These are phyloP conservation scores for Xylota sylvarum DNA, from an alignment of 2,888 invertebrate species.

Conservation along the genomic window DNA sequence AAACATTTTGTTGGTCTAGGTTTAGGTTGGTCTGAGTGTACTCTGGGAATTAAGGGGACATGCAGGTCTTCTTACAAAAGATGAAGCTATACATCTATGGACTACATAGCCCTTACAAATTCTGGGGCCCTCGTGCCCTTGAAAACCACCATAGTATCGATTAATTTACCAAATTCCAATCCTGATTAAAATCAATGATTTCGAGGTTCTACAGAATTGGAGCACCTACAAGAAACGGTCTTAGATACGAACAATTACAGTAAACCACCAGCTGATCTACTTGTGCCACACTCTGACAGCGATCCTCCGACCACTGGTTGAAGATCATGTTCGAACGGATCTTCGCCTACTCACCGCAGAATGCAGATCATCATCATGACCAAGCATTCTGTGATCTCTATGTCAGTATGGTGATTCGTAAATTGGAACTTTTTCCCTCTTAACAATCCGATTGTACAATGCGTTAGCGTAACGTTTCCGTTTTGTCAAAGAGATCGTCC, in stretches of 20 bases:
- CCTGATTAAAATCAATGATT: too few relatives aligned
- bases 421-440: slow-evolving; percentile 65
- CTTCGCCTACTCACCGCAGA: slow-evolving; percentile 22
- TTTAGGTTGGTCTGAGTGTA: too few relatives aligned
- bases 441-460: slow-evolving; percentile 63
- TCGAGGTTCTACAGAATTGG: too few relatives aligned
- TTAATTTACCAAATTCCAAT: too few relatives aligned
- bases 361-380: slow-evolving; percentile 65
- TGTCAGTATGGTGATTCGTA: slow-evolving; percentile 69
- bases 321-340: slow-evolving; percentile 26
- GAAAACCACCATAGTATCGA: too few relatives aligned
- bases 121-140: too few relatives aligned
- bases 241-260: slow-evolving; percentile 27
- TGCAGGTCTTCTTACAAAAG: too few relatives aligned
- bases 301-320: slow-evolving; percentile 12
- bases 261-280: slow-evolving; percentile 54
- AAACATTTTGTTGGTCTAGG: too few relatives aligned
- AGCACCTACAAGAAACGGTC: too few relatives aligned
- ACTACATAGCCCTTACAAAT: too few relatives aligned
- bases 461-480: slow-evolving; percentile 63
- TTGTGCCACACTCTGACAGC: slow-evolving; percentile 39
- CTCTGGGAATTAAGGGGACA: too few relatives aligned
- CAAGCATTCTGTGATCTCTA: slow-evolving; percentile 66
- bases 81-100: too few relatives aligned
- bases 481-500: slow-evolving; percentile 65